Evolutionary conservation across 2,888 invertebrate genomes (phyloP).

Genomic region (Eupsilia transversa): DNA sequence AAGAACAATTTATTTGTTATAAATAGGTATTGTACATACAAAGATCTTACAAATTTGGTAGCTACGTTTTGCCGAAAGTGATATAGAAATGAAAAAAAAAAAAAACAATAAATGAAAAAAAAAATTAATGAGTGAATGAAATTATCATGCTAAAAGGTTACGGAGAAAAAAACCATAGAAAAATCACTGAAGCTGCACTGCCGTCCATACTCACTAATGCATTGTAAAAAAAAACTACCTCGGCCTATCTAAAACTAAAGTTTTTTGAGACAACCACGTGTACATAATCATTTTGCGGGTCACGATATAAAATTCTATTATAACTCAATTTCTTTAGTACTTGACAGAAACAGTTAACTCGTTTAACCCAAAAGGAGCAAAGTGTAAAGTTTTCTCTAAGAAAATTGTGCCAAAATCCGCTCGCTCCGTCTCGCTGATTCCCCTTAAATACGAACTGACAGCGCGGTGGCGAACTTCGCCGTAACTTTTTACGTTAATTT

Average conservation of each 20-base stretch:
- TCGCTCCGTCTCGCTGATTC: conserved; percentile 25
- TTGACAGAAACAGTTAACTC: conserved; percentile 51
- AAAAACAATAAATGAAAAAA: no score
- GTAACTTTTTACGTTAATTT: conserved; percentile 51
- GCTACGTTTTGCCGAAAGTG: no score
- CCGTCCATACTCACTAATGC: neutral
- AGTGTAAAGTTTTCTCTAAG: conserved; percentile 45
- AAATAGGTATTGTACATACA: no score
- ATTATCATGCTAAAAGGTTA: neutral
- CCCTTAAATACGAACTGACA: conserved; percentile 49
- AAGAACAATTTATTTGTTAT: no score
- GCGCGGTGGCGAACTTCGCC: conserved; percentile 37
- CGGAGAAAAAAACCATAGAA: neutral
- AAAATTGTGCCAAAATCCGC: conserved; percentile 47
- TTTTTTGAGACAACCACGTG: neutral
- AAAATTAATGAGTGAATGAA: no score
- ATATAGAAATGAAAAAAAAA: no score
- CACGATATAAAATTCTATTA: conserved; percentile 33
- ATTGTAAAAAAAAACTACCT: no score
- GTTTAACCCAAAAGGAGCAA: conserved; percentile 41
- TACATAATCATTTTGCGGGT: neutral
- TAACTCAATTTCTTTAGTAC: conserved; percentile 6
- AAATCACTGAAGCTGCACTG: neutral
- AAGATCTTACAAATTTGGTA: no score
- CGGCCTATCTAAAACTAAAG: no score